Conservation (phyloP, 2,888 invertebrate genomes). For the Acleris cristana region DNA sequence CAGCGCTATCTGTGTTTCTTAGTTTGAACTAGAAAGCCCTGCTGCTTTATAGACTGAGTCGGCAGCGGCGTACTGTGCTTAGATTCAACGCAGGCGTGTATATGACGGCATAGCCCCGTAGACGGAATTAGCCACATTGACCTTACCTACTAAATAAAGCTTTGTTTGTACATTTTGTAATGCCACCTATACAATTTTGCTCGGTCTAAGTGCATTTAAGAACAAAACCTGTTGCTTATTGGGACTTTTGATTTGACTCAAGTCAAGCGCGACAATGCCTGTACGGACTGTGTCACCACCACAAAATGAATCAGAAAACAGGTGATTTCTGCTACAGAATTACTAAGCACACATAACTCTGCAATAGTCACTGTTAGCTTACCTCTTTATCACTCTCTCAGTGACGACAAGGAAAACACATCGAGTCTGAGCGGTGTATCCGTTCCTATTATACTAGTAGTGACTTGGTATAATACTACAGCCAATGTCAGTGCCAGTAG, state of each 20-base stretch:
- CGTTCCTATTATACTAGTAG: background rate
- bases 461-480: too few relatives aligned
- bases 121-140: too few relatives aligned
- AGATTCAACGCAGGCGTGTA: too few relatives aligned
- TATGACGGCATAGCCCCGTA: too few relatives aligned
- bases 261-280: background rate
- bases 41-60: too few relatives aligned
- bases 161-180: too few relatives aligned
- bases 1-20: too few relatives aligned
- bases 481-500: background rate
- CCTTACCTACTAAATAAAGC: too few relatives aligned
- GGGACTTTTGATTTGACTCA: background rate
- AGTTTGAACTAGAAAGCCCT: too few relatives aligned
- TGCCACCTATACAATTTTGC: too few relatives aligned
- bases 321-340: conserved; percentile 53
- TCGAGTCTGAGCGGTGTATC: background rate
- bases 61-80: too few relatives aligned
- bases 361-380: conserved; percentile 36
- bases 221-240: conserved; percentile 12
- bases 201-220: background rate
- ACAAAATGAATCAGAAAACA: conserved; percentile 45
- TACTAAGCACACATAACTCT: conserved; percentile 52
- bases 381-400: conserved; percentile 12
- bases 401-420: conserved; percentile 19
- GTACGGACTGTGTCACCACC: background rate